These are phyloP conservation scores for Taurulus bubalis DNA, from an alignment of 2,113 vertebrate species.

Conservation along the genomic window DNA sequence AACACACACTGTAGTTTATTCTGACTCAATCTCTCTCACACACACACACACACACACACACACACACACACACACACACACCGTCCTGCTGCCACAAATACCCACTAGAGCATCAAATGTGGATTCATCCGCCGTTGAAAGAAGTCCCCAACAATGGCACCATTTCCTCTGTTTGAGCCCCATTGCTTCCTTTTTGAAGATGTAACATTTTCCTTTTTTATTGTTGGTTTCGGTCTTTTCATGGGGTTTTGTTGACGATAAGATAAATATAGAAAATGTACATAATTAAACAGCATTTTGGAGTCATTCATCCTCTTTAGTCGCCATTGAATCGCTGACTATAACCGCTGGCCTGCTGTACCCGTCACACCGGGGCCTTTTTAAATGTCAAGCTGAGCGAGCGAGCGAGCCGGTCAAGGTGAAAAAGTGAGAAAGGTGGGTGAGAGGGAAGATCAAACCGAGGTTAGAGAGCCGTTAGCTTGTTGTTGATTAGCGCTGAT, in stretches of 20 bases:
- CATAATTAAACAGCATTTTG: not conserved
- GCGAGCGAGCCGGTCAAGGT: slow-evolving; percentile 32
- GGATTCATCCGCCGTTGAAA: not conserved
- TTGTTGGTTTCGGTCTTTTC: not conserved
- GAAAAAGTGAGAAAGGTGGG: no score
- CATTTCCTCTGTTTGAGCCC: not conserved
- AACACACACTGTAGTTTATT: no score
- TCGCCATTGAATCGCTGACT: not conserved
- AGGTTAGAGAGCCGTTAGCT: slow-evolving; percentile 72
- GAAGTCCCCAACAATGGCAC: not conserved
- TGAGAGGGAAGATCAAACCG: slow-evolving; percentile 35
- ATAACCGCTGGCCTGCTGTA: not conserved
- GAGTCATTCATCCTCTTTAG: slow-evolving; percentile 6
- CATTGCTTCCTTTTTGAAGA: no score
- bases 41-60: no score
- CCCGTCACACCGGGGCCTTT: not conserved
- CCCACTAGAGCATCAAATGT: not conserved
- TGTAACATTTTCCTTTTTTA: not conserved
- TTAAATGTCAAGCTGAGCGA: slow-evolving; percentile 19
- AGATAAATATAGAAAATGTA: not conserved
- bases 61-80: no score
- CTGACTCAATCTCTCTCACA: no score
- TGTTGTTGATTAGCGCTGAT: slow-evolving; percentile 67
- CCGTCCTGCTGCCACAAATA: not conserved
- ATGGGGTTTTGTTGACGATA: no score